Evolutionary conservation across 2,888 invertebrate genomes (phyloP).

Genomic region (Heliconius sara): DNA sequence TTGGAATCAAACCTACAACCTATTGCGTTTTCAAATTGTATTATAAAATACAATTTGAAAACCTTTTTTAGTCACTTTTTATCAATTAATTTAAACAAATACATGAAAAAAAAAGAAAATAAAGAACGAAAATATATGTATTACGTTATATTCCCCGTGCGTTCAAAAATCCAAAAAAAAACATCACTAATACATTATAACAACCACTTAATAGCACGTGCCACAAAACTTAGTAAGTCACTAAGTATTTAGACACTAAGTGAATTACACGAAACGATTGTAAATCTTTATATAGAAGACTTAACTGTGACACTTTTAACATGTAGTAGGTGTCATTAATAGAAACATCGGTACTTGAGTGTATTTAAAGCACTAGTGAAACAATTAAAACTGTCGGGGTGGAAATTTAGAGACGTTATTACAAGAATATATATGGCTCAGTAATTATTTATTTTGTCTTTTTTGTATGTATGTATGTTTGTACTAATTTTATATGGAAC

Average conservation of each 20-base stretch:
- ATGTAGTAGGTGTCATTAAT: constrained; percentile 66
- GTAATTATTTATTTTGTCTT: constrained; percentile 56
- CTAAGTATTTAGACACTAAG: constrained; percentile 47
- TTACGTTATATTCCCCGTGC: no score
- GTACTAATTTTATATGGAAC: not conserved
- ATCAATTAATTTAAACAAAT: no score
- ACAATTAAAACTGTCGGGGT: constrained; percentile 67
- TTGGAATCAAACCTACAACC: no score
- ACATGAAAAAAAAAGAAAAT: no score
- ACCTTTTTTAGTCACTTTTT: no score
- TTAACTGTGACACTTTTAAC: constrained; percentile 57
- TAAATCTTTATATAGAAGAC: constrained; percentile 57
- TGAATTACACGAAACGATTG: constrained; percentile 49
- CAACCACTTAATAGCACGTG: constrained; percentile 48
- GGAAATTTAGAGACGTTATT: constrained; percentile 59
- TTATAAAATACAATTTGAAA: no score
- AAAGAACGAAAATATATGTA: no score
- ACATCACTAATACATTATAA: constrained; percentile 30
- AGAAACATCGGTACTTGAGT: constrained; percentile 64
- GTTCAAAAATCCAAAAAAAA: not conserved
- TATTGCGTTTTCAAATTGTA: no score
- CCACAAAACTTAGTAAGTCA: constrained; percentile 50
- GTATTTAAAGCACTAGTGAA: constrained; percentile 65
- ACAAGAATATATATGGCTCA: constrained; percentile 50
- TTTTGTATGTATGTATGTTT: constrained; percentile 52